phyloP scores from a whole-genome alignment of 2,113 vertebrate species.

The Willisornis vidua region DNA sequence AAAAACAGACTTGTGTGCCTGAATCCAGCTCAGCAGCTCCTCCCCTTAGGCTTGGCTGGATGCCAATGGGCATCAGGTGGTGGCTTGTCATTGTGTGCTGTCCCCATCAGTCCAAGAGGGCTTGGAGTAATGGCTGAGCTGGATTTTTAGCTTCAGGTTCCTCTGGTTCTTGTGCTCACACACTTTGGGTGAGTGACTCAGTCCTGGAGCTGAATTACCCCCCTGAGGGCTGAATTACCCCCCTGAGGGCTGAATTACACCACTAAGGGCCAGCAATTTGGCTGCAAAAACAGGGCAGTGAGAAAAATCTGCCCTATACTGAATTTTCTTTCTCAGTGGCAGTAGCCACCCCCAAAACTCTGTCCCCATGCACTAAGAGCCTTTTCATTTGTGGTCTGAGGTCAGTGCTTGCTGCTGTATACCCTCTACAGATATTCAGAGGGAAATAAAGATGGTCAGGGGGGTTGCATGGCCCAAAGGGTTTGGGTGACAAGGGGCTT shows the following conservation, averaged over 20 bases:
- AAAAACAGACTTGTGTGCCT: not conserved
- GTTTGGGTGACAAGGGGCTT: not conserved
- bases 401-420: fast-evolving
- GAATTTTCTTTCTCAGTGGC: not conserved
- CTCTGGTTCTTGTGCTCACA: not conserved
- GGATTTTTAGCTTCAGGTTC: not conserved
- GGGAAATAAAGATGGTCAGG: not conserved
- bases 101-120: not conserved
- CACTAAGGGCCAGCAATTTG: not conserved
- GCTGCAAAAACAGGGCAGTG: not conserved
- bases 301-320: not conserved
- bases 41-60: not conserved
- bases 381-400: not conserved
- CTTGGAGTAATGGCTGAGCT: not conserved
- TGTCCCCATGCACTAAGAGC: not conserved
- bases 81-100: not conserved
- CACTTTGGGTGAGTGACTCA: not conserved
- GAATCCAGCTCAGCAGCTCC: not conserved
- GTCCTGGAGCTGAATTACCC: not conserved
- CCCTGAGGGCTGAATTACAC: not conserved
- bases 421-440: not conserved
- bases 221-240: no score
- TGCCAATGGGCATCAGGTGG: not conserved
- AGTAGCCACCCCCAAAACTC: not conserved
- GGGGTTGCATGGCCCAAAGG: not conserved